These are phyloP conservation scores for Apus apus DNA, from an alignment of 2,113 vertebrate species.

Conservation along the genomic window DNA sequence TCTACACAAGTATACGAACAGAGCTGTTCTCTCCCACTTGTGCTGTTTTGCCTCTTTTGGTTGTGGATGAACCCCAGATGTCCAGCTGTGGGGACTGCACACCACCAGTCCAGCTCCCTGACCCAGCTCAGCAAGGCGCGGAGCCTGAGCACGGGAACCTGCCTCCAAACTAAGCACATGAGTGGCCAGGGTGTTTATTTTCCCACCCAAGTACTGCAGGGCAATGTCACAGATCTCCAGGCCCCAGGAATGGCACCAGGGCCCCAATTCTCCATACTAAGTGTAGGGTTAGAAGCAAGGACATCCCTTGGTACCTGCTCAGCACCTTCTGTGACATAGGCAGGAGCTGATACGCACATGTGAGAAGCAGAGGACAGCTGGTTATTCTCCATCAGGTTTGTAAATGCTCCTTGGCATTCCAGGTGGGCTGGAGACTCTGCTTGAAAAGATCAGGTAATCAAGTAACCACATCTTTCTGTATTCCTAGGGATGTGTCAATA, in stretches of 20 bases:
- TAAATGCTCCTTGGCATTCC: not conserved
- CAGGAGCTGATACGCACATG: not conserved
- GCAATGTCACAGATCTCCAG: not conserved
- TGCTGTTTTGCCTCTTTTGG: not conserved
- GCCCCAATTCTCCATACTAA: not conserved
- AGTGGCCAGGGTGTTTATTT: not conserved
- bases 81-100: not conserved
- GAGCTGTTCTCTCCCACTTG: not conserved
- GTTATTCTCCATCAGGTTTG: not conserved
- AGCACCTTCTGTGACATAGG: not conserved
- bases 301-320: not conserved
- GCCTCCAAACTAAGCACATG: accelerated
- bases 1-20: not conserved
- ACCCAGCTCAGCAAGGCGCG: not conserved
- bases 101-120: not conserved
- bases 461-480: not conserved
- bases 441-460: not conserved
- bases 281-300: not conserved
- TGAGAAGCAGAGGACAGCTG: not conserved
- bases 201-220: not conserved
- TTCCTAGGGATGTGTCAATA: not conserved
- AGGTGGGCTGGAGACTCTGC: not conserved
- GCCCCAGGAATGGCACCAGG: not conserved
- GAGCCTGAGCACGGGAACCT: not conserved
- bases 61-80: not conserved